These are phyloP conservation scores for Pseudoatta argentina DNA, from an alignment of 1,140 invertebrate species.

Conservation along the genomic window DNA sequence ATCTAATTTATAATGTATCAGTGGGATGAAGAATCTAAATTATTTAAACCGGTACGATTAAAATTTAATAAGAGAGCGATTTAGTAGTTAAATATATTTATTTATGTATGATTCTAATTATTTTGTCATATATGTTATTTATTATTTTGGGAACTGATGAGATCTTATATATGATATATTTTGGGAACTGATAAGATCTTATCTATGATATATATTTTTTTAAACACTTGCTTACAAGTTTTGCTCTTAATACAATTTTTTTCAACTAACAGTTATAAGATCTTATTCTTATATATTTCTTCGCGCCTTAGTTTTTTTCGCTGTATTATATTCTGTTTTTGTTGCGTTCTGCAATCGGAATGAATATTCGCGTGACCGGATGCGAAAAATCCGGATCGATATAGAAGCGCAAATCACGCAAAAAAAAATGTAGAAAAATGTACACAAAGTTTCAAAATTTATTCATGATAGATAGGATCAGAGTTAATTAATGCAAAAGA, in stretches of 20 bases:
- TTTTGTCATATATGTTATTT: neutral
- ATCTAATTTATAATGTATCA: slow-evolving; percentile 11
- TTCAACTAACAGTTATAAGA: neutral
- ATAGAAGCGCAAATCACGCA: slow-evolving; percentile 23
- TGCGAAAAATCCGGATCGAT: slow-evolving; percentile 10
- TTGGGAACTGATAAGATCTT: neutral
- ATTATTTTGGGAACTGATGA: neutral
- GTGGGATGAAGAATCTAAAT: neutral
- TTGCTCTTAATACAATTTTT: neutral
- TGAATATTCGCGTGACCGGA: slow-evolving; percentile 40
- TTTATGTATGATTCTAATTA: neutral
- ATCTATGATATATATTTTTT: neutral
- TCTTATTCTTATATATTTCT: slow-evolving; percentile 36
- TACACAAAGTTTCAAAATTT: slow-evolving; percentile 5
- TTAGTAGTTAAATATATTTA: slow-evolving; percentile 24
- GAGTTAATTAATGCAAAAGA: neutral
- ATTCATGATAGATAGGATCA: slow-evolving; percentile 2
- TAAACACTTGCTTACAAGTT: neutral
- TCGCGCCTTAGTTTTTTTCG: neutral
- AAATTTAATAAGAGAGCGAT: slow-evolving; percentile 25
- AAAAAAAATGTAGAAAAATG: neutral
- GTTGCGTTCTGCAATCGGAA: slow-evolving; percentile 3
- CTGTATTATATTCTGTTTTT: slow-evolving; percentile 41
- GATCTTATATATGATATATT: neutral
- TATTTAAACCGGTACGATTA: slow-evolving; percentile 10